These are phyloP conservation scores for Lapara coniferarum DNA, from an alignment of 2,888 invertebrate genomes.

Conservation along the genomic window DNA sequence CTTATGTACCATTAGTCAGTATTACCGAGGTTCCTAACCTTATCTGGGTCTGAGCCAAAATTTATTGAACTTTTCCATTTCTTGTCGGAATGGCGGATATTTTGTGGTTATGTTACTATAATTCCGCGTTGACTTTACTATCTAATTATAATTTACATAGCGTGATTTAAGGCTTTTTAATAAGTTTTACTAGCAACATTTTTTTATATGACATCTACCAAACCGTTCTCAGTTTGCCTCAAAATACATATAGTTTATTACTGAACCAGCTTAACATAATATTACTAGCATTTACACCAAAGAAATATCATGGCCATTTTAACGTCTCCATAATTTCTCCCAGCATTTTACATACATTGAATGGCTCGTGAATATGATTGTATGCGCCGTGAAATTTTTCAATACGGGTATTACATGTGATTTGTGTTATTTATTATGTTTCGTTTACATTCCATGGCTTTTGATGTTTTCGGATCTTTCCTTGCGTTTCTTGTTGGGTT, in stretches of 20 bases:
- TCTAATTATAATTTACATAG: neutral
- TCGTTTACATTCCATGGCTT: conserved; percentile 1
- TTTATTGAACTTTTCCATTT: conserved; percentile 10
- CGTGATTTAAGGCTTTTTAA: neutral
- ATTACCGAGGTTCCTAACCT: conserved; percentile 13
- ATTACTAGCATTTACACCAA: neutral
- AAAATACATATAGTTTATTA: too few relatives aligned
- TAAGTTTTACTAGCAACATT: neutral
- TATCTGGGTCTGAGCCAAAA: conserved; percentile 23
- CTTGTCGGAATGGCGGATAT: neutral
- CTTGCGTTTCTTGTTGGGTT: too few relatives aligned
- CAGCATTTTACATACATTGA: neutral
- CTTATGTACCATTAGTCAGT: conserved; percentile 16
- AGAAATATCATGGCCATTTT: conserved; percentile 1
- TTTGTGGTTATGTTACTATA: neutral
- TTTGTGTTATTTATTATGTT: neutral
- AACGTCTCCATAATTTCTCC: conserved; percentile 8
- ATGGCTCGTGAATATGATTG: conserved; percentile 14
- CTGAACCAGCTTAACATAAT: too few relatives aligned
- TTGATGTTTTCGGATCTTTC: neutral
- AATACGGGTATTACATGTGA: conserved; percentile 4
- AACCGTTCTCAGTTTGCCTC: too few relatives aligned
- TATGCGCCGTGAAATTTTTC: neutral
- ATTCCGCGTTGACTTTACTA: neutral
- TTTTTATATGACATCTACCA: too few relatives aligned